Evolutionary conservation across 2,888 invertebrate species (phyloP).

Genomic region (Notocelia uddmanniana): DNA sequence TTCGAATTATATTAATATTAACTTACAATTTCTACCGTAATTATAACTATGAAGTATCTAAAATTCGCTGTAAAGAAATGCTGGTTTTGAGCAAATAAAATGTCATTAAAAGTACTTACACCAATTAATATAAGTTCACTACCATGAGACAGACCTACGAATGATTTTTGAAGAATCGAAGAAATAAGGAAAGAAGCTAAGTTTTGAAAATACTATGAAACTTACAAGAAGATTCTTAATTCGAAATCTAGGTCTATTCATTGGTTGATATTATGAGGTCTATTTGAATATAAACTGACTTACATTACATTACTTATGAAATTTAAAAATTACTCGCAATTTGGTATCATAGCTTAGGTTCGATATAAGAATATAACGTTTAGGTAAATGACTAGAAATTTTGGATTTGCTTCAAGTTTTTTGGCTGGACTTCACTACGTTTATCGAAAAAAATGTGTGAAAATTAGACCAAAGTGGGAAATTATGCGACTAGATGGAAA

Average conservation of each 20-base stretch:
- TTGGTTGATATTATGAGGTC: slow-evolving; percentile 70
- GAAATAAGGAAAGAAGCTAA: slow-evolving; percentile 19
- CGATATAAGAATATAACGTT: slow-evolving; percentile 62
- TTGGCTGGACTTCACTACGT: slow-evolving; percentile 72
- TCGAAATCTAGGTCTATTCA: slow-evolving; percentile 62
- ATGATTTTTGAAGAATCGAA: slow-evolving; percentile 30
- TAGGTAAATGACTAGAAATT: slow-evolving; percentile 82
- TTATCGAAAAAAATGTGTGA: slow-evolving; percentile 54
- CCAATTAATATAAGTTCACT: slow-evolving; percentile 33
- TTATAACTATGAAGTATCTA: slow-evolving; percentile 52
- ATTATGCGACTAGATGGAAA: slow-evolving; percentile 68
- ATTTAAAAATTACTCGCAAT: slow-evolving; percentile 58
- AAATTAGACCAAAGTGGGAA: slow-evolving; percentile 50
- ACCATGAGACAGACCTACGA: slow-evolving; percentile 16
- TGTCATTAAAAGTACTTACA: slow-evolving; percentile 50
- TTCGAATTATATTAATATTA: slow-evolving; percentile 54
- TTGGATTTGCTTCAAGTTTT: slow-evolving; percentile 69
- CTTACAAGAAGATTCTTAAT: slow-evolving; percentile 38
- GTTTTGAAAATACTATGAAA: slow-evolving; percentile 19
- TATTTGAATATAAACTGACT: slow-evolving; percentile 52
- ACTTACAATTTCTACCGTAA: slow-evolving; percentile 61
- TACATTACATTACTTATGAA: slow-evolving; percentile 47
- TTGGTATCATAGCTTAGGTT: slow-evolving; percentile 78
- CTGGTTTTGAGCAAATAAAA: slow-evolving; percentile 83
- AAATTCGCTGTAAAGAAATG: slow-evolving; percentile 78